These are phyloP conservation scores for Chrysodeixis includens DNA, from an alignment of 2,888 invertebrate species.

Conservation along the genomic window DNA sequence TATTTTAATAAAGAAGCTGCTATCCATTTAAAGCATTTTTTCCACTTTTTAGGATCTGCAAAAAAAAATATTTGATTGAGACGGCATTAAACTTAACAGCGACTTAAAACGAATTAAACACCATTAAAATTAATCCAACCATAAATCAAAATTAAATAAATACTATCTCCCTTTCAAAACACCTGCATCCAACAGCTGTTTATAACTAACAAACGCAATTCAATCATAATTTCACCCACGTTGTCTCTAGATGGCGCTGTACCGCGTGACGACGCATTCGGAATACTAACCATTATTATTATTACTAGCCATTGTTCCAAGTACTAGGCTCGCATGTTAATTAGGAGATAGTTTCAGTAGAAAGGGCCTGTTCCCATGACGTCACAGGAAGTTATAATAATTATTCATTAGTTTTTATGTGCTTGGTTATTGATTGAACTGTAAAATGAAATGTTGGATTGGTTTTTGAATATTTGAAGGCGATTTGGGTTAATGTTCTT, in stretches of 20 bases:
- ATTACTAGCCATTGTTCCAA: slow-evolving; percentile 71
- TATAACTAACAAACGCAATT: slow-evolving; percentile 42
- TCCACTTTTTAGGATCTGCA: no score
- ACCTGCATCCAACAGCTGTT: slow-evolving; percentile 38
- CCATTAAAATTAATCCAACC: no score
- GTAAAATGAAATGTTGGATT: background rate
- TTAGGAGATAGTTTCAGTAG: slow-evolving; percentile 70
- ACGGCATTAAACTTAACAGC: no score
- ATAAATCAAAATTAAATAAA: no score
- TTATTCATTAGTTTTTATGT: slow-evolving; percentile 16
- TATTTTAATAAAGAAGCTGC: no score
- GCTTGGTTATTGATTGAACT: background rate
- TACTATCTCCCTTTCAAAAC: background rate
- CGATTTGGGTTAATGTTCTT: slow-evolving; percentile 1
- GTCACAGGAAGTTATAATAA: slow-evolving; percentile 65
- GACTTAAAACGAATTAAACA: no score
- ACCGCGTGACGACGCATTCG: slow-evolving; percentile 65
- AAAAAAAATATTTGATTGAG: no score
- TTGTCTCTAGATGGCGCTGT: slow-evolving; percentile 64
- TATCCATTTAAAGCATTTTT: no score
- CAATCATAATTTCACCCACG: slow-evolving; percentile 69
- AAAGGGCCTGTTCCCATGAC: slow-evolving; percentile 69
- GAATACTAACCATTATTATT: no score
- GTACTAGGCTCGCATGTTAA: slow-evolving; percentile 70
- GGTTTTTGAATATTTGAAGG: background rate